These are phyloP conservation scores for Halesus radiatus DNA, from an alignment of 1,140 invertebrate species.

Conservation along the genomic window DNA sequence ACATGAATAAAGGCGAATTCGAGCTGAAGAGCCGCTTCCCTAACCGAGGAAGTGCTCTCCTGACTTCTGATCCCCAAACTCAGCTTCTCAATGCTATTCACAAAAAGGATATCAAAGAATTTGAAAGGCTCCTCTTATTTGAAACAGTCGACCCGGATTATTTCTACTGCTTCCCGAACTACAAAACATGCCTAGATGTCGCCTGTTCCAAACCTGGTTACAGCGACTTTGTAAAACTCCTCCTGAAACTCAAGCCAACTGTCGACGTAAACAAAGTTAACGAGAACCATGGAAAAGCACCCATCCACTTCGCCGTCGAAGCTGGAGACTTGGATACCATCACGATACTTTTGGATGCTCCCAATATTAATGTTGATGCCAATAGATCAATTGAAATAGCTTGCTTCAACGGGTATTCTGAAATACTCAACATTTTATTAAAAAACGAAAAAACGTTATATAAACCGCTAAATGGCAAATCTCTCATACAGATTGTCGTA, in stretches of 20 bases:
- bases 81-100: no score
- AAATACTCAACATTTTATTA: conserved; percentile 74
- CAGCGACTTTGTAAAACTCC: conserved; percentile 71
- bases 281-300: conserved; percentile 73
- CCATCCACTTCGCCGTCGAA: conserved; percentile 77
- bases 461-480: no score
- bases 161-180: no score
- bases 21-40: conserved; percentile 65
- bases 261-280: conserved; percentile 77
- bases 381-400: conserved; percentile 72
- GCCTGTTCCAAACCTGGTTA: conserved; percentile 46
- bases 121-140: no score
- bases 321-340: conserved; percentile 53
- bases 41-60: conserved; percentile 59
- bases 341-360: no score
- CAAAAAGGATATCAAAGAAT: no score
- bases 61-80: no score
- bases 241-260: conserved; percentile 77
- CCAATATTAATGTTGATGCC: no score
- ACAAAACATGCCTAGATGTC: no score
- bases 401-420: conserved; percentile 72
- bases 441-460: conserved; percentile 60
- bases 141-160: no score
- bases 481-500: no score
- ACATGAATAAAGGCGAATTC: conserved; percentile 66